Percentiles rank a stretch among this genome's conserved stretches.
Evolutionary conservation across 2,797 vertebrate genomes (phyloP).

Genomic region (Anabacerthia variegaticeps): DNA sequence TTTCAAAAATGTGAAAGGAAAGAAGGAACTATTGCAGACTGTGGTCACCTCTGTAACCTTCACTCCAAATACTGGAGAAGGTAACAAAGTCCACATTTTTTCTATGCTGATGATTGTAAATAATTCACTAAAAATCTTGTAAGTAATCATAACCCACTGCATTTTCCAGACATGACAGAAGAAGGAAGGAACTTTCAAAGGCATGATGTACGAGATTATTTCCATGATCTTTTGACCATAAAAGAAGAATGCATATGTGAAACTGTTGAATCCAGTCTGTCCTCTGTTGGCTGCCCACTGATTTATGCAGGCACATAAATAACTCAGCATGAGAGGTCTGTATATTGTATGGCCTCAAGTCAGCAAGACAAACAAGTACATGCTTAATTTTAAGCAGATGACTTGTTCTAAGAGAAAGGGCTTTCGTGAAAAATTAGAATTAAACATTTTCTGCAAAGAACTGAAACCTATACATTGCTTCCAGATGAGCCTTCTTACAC

Average conservation of each 20-base stretch:
- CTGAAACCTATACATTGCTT: slow-evolving; percentile 11
- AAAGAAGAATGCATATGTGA: slow-evolving; percentile 6
- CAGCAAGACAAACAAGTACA: slow-evolving; percentile 39
- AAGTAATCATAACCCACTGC: neutral
- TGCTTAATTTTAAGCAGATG: slow-evolving; percentile 61
- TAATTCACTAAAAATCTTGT: slow-evolving; percentile 2
- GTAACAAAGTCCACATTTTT: neutral
- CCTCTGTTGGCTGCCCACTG: neutral
- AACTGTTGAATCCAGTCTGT: neutral
- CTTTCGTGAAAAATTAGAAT: slow-evolving; percentile 37
- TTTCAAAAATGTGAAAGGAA: neutral
- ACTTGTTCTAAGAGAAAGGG: neutral
- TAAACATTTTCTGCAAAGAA: slow-evolving; percentile 13
- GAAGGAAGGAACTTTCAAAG: slow-evolving; percentile 11
- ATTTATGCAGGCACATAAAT: slow-evolving; percentile 34
- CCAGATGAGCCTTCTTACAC: slow-evolving; percentile 28
- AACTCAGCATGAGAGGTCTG: slow-evolving; percentile 17
- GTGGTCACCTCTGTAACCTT: neutral
- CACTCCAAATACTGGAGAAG: neutral
- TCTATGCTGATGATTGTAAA: neutral
- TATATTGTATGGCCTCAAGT: slow-evolving; percentile 4
- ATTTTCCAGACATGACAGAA: slow-evolving; percentile 18
- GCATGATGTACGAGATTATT: slow-evolving; percentile 4
- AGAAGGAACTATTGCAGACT: neutral
- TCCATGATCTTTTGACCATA: slow-evolving; percentile 16